Evolutionary conservation across 2,797 vertebrate species (phyloP), one percentile per base, ranked within the genome.

Genomic region (Fistularia commersonii): DNA sequence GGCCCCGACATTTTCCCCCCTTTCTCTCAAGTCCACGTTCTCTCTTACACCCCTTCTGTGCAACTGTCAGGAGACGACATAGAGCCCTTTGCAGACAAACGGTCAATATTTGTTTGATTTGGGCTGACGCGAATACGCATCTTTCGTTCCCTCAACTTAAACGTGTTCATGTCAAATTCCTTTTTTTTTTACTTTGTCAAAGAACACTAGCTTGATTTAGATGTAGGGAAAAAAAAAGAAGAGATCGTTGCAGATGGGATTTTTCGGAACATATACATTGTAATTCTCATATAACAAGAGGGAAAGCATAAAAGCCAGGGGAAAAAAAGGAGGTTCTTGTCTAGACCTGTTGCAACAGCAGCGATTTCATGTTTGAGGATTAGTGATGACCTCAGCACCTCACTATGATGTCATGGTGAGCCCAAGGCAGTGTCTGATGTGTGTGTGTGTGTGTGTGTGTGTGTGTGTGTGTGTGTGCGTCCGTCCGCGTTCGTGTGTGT

Each of bases 371-470:
- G 42, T 65, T 69, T 63, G 73, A 69, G 80, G 66, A 81, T 78
- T 85, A 79, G 70, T 54, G 39, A 80, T 88, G 87, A 89, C 83
- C 80, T 90, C 87, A 88, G 75, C 42, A 33, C 73, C 57, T 74
- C 60, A 73, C 13, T 48, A 87, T 90, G 88, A 91, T 89, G 87
- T 91, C 89, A 90, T 87, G 78, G 64, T 71, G 58, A 80, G 80
- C 84, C 71, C 62, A 34, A 72, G 77, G 79, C 83, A 76, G 71
- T 67, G 77, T 81, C 81, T 86, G n/a, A 23, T 23, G 23, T 60
- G 50, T 41, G 48, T 72, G 45, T 63, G 39, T 64, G 37, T 57
- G 47, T 61, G 55, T 67, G 41, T 45, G 44, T 39, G 37, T 61
- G 14, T 63, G 32, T 48, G 32, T 49, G 12, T 55, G 52, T 62